These are phyloP conservation scores for Corythornis vintsioides DNA, from an alignment of 2,113 vertebrate species.

Conservation along the genomic window DNA sequence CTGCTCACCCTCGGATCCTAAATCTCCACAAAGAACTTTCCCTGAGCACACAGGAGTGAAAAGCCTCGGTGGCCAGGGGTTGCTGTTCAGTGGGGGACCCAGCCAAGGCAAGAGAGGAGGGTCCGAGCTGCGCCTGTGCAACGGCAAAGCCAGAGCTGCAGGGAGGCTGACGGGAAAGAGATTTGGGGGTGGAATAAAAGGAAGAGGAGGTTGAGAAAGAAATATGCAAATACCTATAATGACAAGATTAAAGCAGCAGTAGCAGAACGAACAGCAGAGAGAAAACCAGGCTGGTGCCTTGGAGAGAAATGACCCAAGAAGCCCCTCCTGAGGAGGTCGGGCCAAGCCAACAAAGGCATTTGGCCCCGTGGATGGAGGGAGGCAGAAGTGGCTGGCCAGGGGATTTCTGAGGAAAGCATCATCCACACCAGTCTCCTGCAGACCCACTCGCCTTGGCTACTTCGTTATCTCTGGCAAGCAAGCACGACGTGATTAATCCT, in stretches of 20 bases:
- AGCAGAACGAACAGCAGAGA: neutral
- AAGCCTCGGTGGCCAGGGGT: neutral
- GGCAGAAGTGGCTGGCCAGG: rapidly evolving
- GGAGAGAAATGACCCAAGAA: neutral
- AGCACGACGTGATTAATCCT: neutral
- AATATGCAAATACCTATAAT: neutral
- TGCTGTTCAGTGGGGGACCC: neutral
- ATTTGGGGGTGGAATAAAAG: neutral
- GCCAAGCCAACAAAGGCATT: neutral
- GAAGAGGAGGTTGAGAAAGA: neutral
- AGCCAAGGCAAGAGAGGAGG: neutral
- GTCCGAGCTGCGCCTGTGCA: neutral
- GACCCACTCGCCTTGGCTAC: neutral
- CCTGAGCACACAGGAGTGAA: neutral
- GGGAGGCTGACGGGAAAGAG: neutral
- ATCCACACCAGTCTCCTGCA: neutral
- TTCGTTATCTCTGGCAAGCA: neutral
- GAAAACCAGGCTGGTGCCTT: neutral
- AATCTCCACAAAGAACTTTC: neutral
- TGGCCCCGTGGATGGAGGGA: neutral
- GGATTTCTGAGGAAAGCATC: neutral
- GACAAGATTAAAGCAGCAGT: neutral
- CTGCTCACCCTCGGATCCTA: neutral
- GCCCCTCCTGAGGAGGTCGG: neutral
- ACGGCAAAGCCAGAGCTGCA: neutral